phyloP scores from a whole-genome alignment of 2,797 vertebrate genomes.

The Mus caroli region DNA sequence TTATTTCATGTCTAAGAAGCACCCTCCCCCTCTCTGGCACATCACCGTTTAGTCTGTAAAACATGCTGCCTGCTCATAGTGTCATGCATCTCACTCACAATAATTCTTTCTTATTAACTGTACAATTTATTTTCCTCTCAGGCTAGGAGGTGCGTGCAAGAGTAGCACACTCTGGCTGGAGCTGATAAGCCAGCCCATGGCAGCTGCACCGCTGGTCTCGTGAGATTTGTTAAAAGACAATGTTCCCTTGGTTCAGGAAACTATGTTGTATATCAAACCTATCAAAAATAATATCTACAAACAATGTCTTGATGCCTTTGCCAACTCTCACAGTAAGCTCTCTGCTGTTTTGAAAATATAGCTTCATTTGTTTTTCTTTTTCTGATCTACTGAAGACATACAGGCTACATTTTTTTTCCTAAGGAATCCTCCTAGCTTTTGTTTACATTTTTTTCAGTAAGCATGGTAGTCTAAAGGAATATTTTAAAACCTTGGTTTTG shows the following conservation, averaged over 20 bases:
- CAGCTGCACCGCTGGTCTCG: conserved; percentile 92
- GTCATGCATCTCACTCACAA: conserved; percentile 93
- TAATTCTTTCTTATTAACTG: conserved; percentile 98
- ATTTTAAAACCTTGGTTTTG: conserved; percentile 73
- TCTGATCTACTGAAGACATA: conserved; percentile 62
- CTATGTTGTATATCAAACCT: conserved; percentile 90
- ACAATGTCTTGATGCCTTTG: conserved; percentile 88
- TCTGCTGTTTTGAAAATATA: conserved; percentile 84
- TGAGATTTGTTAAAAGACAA: conserved; percentile 97
- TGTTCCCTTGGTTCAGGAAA: conserved; percentile 92
- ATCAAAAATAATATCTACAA: conserved; percentile 91
- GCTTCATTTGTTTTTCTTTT: conserved; percentile 56
- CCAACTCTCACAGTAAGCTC: conserved; percentile 85
- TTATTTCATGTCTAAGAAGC: conserved; percentile 51
- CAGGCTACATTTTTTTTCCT: conserved; percentile 3
- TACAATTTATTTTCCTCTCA: conserved; percentile 98
- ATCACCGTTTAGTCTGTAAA: conserved; percentile 89
- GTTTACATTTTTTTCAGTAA: conserved; percentile 66
- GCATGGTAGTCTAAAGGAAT: conserved; percentile 20
- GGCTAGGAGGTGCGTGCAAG: conserved; percentile 93
- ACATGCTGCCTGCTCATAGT: conserved; percentile 90
- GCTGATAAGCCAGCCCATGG: conserved; percentile 95
- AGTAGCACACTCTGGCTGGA: conserved; percentile 92
- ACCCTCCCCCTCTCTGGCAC: conserved; percentile 75
- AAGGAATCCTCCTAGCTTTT: conserved; percentile 47